Percentiles rank a stretch among this genome's conserved stretches.
Conservation (phyloP, 2,113 vertebrate species). For the Collichthys lucidus region DNA sequence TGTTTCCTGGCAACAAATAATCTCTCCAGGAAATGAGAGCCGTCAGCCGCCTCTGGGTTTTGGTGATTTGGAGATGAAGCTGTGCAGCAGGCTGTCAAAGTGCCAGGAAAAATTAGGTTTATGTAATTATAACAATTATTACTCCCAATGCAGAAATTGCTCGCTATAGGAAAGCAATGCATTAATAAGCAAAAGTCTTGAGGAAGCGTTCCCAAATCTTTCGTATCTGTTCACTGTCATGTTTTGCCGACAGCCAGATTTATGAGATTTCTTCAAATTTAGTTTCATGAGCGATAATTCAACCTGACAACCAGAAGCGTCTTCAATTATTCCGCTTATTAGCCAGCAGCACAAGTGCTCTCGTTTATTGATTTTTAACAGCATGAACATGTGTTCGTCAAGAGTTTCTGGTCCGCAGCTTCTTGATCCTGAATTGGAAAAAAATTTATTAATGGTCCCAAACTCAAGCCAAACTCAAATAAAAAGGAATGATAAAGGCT, state of each 20-base stretch:
- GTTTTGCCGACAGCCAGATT: not conserved
- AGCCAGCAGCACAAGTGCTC: not conserved
- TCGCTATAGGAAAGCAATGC: not conserved
- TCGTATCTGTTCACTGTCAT: not conserved
- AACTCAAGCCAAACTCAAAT: not conserved
- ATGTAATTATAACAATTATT: not conserved
- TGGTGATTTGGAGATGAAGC: not conserved
- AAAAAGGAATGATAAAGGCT: not conserved
- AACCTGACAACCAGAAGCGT: not conserved
- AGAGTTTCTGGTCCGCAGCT: not conserved
- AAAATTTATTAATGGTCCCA: too few relatives aligned
- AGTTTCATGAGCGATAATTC: not conserved
- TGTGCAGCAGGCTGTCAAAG: not conserved
- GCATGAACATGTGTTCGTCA: not conserved
- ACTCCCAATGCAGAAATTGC: not conserved
- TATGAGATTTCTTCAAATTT: not conserved
- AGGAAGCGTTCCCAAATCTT: not conserved
- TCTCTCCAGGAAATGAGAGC: constrained; percentile 36
- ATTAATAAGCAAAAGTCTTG: not conserved
- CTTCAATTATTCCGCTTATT: not conserved
- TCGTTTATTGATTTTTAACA: too few relatives aligned
- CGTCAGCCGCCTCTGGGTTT: constrained; percentile 1
- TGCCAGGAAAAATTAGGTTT: not conserved
- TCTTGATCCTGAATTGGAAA: not conserved
- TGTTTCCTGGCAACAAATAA: constrained; percentile 14